Evolutionary conservation across 1,140 invertebrate genomes (phyloP), one percentile per base, ranked within the genome.

Genomic region (Zaprionus nigranus): DNA sequence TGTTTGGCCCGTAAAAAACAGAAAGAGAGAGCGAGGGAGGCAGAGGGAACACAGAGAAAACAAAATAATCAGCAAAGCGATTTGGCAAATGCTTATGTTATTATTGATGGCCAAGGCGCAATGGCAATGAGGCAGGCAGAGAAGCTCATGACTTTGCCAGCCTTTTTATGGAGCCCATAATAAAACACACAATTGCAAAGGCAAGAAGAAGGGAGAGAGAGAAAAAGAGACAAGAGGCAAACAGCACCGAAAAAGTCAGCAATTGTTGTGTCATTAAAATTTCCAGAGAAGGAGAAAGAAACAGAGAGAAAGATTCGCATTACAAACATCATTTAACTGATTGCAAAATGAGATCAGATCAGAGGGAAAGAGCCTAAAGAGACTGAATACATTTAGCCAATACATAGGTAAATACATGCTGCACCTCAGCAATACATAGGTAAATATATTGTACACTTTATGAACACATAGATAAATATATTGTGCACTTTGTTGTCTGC

Each of bases 261-360:
- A 88, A 88, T 88, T 83, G 84, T 83, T 79, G 69, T 72, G 69
- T 77, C 84, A 87, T 86, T 80, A 88, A 86, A 86, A 79, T 57
- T 78, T 66, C 38, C 69, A 72, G 38, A 13, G 46, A n/a, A n/a
- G 11, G 51, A n/a, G 34, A 26, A 34, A 17, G n/a, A 43, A 6
- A 43, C 5, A 43, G 40, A 17, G 15, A 17, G 6, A 9, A 5
- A n/a, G 40, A 80, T 68, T 70, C 60, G 79, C 83, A 87, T 87
- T 83, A 87, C 77, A 84, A 86, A 87, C 72, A 74, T 83, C 80
- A 81, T 87, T 87, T 88, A 88, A 87, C 83, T 83, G 83, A 87
- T 88, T 83, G 81, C 66, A 58, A 78, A 58, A 40, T 53, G 53
- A 70, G 66, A 75, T 69, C 40, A 46, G n/a, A 46, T 46, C n/a